These are phyloP conservation scores for Cetoscarus ocellatus DNA, from an alignment of 2,797 vertebrate genomes.

Conservation along the genomic window DNA sequence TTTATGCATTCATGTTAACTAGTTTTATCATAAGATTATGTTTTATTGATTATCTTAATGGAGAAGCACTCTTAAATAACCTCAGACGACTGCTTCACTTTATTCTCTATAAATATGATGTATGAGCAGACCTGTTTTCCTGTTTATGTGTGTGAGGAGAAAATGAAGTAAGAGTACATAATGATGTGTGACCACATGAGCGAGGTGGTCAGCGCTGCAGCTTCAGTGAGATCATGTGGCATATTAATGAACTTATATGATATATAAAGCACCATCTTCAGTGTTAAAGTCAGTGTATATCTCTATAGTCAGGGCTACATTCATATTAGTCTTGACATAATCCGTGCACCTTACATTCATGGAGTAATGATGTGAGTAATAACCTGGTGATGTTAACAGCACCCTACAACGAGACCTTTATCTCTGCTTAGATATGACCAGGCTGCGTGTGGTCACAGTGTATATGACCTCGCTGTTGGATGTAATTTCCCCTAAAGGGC, in stretches of 20 bases:
- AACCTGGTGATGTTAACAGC: conserved; percentile 67
- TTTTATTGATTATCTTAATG: background rate
- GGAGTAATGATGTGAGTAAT: conserved; percentile 79
- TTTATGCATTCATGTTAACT: conserved; percentile 2
- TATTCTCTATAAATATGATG: conserved; percentile 3
- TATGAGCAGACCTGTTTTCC: conserved; percentile 30
- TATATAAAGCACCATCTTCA: conserved; percentile 43
- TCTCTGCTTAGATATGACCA: conserved; percentile 53
- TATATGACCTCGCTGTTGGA: conserved; percentile 60
- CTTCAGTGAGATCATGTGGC: conserved; percentile 55
- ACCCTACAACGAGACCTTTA: conserved; percentile 53
- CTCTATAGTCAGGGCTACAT: conserved; percentile 47
- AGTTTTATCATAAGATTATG: background rate
- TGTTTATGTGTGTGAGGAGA: conserved; percentile 51
- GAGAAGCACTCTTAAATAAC: conserved; percentile 14
- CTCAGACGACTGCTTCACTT: conserved; percentile 10
- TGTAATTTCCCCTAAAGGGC: conserved; percentile 74
- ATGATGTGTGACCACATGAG: conserved; percentile 54
- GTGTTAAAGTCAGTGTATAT: conserved; percentile 45
- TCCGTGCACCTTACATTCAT: conserved; percentile 67
- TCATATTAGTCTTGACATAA: conserved; percentile 67
- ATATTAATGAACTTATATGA: conserved; percentile 59
- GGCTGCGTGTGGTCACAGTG: conserved; percentile 47
- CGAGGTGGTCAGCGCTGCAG: conserved; percentile 57
- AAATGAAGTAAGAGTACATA: conserved; percentile 61